phyloP scores from a whole-genome alignment of 2,888 invertebrate genomes.

The Folsomia candida region DNA sequence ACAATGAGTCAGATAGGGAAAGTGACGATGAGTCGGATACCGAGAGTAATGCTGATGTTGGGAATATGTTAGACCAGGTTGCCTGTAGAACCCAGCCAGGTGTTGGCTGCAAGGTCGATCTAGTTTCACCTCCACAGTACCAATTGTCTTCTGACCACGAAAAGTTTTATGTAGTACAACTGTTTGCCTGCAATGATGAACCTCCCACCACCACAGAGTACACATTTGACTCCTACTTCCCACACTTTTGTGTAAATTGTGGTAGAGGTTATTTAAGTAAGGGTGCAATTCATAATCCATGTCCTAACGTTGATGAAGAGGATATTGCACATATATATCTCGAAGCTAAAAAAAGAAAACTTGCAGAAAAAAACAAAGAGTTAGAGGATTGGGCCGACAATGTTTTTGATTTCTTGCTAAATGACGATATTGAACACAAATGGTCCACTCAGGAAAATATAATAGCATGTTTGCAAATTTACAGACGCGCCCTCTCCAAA shows the following conservation, averaged over 20 bases:
- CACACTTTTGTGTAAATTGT: background rate
- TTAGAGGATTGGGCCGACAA: background rate
- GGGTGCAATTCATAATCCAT: background rate
- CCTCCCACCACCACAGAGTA: background rate
- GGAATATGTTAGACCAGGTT: background rate
- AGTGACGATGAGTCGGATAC: background rate
- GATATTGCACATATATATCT: background rate
- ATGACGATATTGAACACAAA: background rate
- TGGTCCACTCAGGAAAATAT: background rate
- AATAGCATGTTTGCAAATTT: background rate
- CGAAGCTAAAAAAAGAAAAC: background rate
- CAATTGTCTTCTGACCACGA: background rate
- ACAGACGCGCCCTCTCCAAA: background rate
- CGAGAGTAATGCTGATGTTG: background rate
- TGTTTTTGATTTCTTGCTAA: background rate
- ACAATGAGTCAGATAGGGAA: background rate
- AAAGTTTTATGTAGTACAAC: background rate
- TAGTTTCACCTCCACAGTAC: background rate
- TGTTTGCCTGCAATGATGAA: background rate
- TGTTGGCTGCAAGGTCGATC: background rate
- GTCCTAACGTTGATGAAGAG: background rate
- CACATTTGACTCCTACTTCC: background rate
- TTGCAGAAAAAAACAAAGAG: no score
- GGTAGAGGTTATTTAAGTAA: background rate
- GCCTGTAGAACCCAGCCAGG: background rate